Percentiles rank a stretch among this genome's conserved stretches.
Evolutionary conservation across 2,797 vertebrate genomes (phyloP).

Genomic region (Pangasius djambal): DNA sequence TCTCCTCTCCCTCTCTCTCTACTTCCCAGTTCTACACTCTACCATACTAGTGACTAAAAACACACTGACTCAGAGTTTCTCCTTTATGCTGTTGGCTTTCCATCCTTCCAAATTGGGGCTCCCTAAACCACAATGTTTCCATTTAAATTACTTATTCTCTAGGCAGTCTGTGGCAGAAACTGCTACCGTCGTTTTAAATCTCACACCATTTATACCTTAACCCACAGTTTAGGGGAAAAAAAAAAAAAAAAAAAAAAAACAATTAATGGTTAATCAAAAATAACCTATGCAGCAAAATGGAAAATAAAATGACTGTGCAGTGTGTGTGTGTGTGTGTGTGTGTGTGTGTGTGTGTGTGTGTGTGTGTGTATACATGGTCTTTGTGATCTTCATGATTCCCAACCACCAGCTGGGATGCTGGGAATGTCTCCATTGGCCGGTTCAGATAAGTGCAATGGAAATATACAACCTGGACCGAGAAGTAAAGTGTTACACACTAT

Average conservation of each 20-base stretch:
- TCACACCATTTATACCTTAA: constrained; percentile 19
- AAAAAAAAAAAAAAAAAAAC: neutral
- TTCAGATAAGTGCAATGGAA: constrained; percentile 8
- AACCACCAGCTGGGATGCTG: neutral
- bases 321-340: neutral
- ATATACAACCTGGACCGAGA: neutral
- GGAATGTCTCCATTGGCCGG: neutral
- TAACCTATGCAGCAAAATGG: constrained; percentile 24
- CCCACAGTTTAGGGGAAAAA: neutral
- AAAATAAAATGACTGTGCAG: neutral
- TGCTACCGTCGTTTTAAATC: neutral
- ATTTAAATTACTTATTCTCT: constrained; percentile 39
- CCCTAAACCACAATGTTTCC: constrained; percentile 39
- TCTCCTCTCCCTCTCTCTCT: neutral
- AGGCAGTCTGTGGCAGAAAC: constrained; percentile 36
- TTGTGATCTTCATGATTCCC: neutral
- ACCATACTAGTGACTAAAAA: constrained; percentile 31
- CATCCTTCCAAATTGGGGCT: constrained; percentile 15
- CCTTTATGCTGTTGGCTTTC: constrained; percentile 19
- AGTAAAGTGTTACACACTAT: neutral
- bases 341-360: neutral
- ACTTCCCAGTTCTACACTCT: constrained; percentile 30
- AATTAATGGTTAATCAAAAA: constrained; percentile 17
- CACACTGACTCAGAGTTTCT: constrained; percentile 58
- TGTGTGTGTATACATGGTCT: neutral